Evolutionary conservation across 2,797 vertebrate genomes (phyloP).

Genomic region (Phoeniculus purpureus): DNA sequence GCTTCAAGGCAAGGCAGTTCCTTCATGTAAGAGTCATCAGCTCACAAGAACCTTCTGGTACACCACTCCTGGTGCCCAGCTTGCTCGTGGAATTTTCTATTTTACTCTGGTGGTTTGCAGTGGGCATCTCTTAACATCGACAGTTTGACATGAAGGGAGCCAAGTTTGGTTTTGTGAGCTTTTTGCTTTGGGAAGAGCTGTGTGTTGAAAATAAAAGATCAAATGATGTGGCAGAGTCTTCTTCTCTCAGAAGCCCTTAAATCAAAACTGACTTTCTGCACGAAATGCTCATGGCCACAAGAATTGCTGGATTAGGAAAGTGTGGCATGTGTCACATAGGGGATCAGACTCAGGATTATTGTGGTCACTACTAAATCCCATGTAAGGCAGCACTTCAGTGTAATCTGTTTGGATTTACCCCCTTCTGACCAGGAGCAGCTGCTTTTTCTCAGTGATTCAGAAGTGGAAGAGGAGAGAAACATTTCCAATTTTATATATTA

Average conservation of each 20-base stretch:
- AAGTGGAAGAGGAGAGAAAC: background rate
- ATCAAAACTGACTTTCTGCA: background rate
- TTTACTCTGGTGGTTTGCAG: background rate
- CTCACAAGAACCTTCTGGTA: background rate
- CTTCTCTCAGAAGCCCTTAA: background rate
- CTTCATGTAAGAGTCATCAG: background rate
- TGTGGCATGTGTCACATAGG: background rate
- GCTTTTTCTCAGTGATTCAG: background rate
- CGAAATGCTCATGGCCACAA: fast-evolving
- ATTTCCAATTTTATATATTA: background rate
- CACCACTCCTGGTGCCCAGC: background rate
- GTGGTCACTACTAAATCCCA: background rate
- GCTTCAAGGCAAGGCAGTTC: background rate
- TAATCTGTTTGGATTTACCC: conserved; percentile 32
- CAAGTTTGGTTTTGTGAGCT: background rate
- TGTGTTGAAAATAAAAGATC: background rate
- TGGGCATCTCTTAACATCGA: background rate
- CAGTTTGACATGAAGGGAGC: background rate
- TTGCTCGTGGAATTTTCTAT: background rate
- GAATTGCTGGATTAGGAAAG: background rate
- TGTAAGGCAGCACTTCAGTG: background rate
- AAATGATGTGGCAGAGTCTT: background rate
- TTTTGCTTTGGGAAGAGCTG: background rate
- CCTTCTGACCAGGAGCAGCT: conserved; percentile 7
- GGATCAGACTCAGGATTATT: background rate